Base-by-base conservation (phyloP, 2,888 invertebrate genomes). In the Melanostoma scalare region DNA sequence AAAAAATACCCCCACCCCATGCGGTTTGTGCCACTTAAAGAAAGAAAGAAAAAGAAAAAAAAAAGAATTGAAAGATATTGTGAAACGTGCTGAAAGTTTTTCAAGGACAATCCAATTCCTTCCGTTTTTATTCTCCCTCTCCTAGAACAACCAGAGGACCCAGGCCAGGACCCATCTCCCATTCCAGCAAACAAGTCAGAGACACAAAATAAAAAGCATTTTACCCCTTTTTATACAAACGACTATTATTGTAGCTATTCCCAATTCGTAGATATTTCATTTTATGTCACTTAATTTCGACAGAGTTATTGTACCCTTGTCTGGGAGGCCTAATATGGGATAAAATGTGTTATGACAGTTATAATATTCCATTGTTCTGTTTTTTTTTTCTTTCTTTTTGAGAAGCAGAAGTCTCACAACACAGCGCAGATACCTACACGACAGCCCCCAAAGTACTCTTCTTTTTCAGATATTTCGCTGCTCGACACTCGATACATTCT, bases 321-420 rank as follows among this genome's bases (percentile, higher is more conserved):
- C 82, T 77, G 30, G 68, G 60, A 10, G 9, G 73, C 68, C 73
- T 77, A 77, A 82, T 82, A 71, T 60, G 77, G 53, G 58, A 77
- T 82, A 48, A 73, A 77, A 77, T 73, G 77, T 82, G 82, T 82
- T 82, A 77, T 82, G 82, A 82, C 77, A 82, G 77, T 77, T 82
- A 82, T 73, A 82, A 82, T 77, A 77, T 82, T 53, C 63, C 63
- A 74, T 78, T 77, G 73, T 63, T 82, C 63, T 38, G 38, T 48
- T 63, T 38, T 36, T 46, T 63, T 40, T 33, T 33, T 60, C 10
- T 44, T 44, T n/a, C 42, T 42, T 40, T 44, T 44, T 44, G 4
- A 10, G 33, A n/a, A 31, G 30, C 9, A 40, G 46, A 65, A 68
- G 52, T 44, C 74, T 40, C 46, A 50, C n/a, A 68, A 35, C 36